phyloP scores from a whole-genome alignment of 35 echinoderm and acorn worm genomes.

The Stichopus chloronotus region DNA sequence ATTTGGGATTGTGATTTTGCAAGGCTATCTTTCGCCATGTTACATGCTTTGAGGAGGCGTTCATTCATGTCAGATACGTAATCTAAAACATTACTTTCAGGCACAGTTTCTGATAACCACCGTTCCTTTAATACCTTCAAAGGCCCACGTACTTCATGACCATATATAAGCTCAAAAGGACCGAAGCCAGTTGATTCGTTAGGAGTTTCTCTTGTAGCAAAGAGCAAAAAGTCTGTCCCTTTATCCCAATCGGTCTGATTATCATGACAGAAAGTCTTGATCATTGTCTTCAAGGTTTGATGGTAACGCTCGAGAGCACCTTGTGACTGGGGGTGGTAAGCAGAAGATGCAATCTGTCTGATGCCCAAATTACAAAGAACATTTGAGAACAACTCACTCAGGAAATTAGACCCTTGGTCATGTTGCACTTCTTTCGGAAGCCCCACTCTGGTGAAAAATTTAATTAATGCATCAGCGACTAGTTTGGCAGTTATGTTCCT shows the following conservation, averaged over 20 bases:
- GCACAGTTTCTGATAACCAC: background rate
- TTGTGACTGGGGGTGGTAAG: too few species aligned
- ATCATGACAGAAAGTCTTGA: too few species aligned
- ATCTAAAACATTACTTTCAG: conserved; percentile 20
- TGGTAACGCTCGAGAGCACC: too few species aligned
- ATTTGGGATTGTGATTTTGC: conserved; percentile 9
- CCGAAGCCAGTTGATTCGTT: conserved; percentile 52
- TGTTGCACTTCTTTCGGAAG: too few species aligned
- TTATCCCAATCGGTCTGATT: too few species aligned
- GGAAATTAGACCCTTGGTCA: too few species aligned
- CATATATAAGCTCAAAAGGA: conserved; percentile 50
- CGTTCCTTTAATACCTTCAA: conserved; percentile 19
- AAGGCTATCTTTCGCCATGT: conserved; percentile 1
- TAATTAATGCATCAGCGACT: conserved; percentile 53
- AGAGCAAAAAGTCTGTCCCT: too few species aligned
- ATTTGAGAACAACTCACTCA: too few species aligned
- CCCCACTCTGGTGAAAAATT: too few species aligned
- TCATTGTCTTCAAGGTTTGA: too few species aligned
- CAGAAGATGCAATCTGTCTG: too few species aligned
- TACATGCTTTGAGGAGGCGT: conserved; percentile 33
- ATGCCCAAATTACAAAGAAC: too few species aligned
- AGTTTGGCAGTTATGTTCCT: conserved; percentile 70
- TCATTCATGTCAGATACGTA: conserved; percentile 53
- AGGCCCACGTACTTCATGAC: conserved; percentile 37
- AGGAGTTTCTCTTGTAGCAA: conserved; percentile 26